Conservation (phyloP, 2,797 vertebrate species). For the Takifugu ocellatus region DNA sequence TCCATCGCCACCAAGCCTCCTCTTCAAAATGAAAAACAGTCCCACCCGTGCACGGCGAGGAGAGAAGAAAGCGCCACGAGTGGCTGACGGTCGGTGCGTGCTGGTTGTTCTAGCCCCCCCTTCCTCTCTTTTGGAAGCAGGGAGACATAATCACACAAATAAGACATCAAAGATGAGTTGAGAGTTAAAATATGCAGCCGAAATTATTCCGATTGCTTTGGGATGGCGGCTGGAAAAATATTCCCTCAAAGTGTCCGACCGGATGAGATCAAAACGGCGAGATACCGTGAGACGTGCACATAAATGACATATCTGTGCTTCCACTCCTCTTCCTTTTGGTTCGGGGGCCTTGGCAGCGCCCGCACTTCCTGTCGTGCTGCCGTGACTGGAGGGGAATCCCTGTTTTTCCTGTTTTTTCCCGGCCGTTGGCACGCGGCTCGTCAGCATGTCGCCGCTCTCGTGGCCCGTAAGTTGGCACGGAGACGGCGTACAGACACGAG, state of each 20-base stretch:
- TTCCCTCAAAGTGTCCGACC: slow-evolving; percentile 77
- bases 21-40: slow-evolving; percentile 50
- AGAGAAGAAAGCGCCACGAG: slow-evolving; percentile 49
- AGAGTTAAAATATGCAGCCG: slow-evolving; percentile 79
- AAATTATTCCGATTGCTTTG: slow-evolving; percentile 78
- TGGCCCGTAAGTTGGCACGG: slow-evolving; percentile 44
- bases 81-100: slow-evolving; percentile 64
- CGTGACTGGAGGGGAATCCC: slow-evolving; percentile 57
- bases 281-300: slow-evolving; percentile 51
- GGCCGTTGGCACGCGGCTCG: slow-evolving; percentile 46
- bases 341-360: slow-evolving; percentile 51
- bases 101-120: slow-evolving; percentile 37
- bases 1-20: not conserved
- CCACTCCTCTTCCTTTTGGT: slow-evolving; percentile 8
- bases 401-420: slow-evolving; percentile 16
- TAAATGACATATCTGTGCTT: slow-evolving; percentile 24
- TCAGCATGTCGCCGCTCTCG: slow-evolving; percentile 50
- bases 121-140: slow-evolving; percentile 46
- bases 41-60: slow-evolving; percentile 52
- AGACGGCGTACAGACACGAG: not conserved
- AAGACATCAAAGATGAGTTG: slow-evolving; percentile 82
- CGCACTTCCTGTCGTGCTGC: slow-evolving; percentile 25
- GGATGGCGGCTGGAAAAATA: slow-evolving; percentile 75
- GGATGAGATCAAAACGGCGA: slow-evolving; percentile 73
- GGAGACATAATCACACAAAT: slow-evolving; percentile 81